These are phyloP conservation scores for Eulemur rubriventer DNA, from an alignment of 2,797 vertebrate species.

Conservation along the genomic window DNA sequence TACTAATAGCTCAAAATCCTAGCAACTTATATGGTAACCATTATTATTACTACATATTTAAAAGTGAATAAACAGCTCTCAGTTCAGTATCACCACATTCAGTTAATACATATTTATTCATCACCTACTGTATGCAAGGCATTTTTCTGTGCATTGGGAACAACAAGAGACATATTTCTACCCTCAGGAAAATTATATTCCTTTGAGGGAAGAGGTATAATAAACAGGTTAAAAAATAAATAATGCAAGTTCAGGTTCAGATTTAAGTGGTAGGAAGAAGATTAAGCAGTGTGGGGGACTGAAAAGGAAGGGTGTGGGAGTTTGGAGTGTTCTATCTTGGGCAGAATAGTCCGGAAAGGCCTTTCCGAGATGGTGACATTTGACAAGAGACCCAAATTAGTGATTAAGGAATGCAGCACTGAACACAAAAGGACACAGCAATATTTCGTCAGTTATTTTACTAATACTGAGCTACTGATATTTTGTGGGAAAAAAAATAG, in stretches of 20 bases:
- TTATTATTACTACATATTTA: neutral
- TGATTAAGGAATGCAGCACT: neutral
- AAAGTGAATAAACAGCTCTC: neutral
- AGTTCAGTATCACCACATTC: neutral
- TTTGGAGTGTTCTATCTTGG: neutral
- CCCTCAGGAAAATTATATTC: neutral
- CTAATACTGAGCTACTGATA: neutral
- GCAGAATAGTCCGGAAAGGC: neutral
- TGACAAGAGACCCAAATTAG: neutral
- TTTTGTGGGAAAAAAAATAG: neutral
- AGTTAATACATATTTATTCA: conserved; percentile 16
- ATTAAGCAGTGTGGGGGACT: neutral
- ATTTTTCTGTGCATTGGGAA: neutral
- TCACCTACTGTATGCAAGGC: neutral
- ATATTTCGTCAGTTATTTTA: neutral
- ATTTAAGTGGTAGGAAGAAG: neutral
- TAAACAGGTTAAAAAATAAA: neutral
- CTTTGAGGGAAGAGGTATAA: neutral
- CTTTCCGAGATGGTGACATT: neutral
- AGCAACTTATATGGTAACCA: neutral
- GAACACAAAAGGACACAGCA: neutral
- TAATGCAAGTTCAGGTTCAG: neutral
- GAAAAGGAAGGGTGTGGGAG: neutral
- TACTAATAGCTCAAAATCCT: neutral
- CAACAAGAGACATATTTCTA: neutral